Evolutionary conservation across 2,888 invertebrate genomes (phyloP), one percentile per base, ranked within the genome.

Genomic region (Petrolisthes cinctipes): DNA sequence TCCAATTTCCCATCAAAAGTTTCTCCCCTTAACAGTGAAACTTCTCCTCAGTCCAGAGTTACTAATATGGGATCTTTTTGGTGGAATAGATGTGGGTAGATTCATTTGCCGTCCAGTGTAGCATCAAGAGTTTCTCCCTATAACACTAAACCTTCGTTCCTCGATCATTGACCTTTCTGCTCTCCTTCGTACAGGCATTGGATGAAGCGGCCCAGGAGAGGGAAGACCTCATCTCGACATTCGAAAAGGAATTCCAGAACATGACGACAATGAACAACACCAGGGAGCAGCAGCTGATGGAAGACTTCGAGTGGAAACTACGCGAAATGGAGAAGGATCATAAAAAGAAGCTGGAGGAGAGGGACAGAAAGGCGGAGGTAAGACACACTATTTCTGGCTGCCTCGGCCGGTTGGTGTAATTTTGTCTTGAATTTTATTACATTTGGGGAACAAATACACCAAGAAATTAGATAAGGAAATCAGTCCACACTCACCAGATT

Each of bases 181-280:
- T 68, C 68, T 68, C n/a, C 68, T 68, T 37, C 37, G 1, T 20
- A 23, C 80, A 93, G 92, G 93, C 95, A 0, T 91, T 96, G 91
- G 94, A 95, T 91, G 94, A 94, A 90, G 95, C 95, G 0, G 93
- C 94, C 89, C 94, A 94, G 75, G 95, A 95, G 92, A 94, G 94
- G 88, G 93, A 93, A 89, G 93, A 94, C 91, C 93, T 94, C 84
- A 94, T 95, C 91, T 93, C 93, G 73, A 94, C 94, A 93, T 95
- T 95, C 94, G 94, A 95, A 7, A 92, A 94, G 0, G 95, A 95
- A n/a, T 95, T 96, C 93, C 95, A 96, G 91, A 94, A 95, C 14
- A 94, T 95, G 71, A 93, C 95, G 4, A 95, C 95, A 0, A 95
- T 95, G 78, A 95, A 95, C 57, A 94, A 95, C 84, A 91, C 90